These are phyloP conservation scores for Eumacrocentrus americanus DNA, from an alignment of 2,888 invertebrate genomes.

Conservation along the genomic window DNA sequence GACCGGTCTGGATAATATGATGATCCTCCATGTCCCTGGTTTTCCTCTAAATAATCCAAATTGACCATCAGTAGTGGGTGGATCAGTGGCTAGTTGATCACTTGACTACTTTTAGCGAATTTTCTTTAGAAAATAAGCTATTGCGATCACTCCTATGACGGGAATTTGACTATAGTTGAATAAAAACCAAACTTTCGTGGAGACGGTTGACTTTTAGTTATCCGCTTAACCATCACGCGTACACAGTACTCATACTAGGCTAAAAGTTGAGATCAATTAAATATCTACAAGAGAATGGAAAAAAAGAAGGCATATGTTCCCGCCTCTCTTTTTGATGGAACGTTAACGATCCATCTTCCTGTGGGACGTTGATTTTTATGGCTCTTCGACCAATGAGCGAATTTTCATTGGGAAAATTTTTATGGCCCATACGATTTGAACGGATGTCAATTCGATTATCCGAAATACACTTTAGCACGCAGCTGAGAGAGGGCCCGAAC, in stretches of 20 bases:
- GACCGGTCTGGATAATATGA: too few relatives aligned
- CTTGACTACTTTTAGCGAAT: too few relatives aligned
- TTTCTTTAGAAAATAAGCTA: too few relatives aligned
- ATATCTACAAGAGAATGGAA: conserved; percentile 4
- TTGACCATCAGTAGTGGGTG: too few relatives aligned
- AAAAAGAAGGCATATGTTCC: conserved; percentile 16
- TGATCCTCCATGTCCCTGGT: conserved; percentile 41
- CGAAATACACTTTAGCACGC: conserved; percentile 35
- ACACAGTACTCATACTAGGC: too few relatives aligned
- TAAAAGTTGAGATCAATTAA: neutral
- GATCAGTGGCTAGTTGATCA: too few relatives aligned
- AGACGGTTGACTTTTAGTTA: too few relatives aligned
- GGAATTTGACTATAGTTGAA: too few relatives aligned
- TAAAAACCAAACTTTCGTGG: too few relatives aligned
- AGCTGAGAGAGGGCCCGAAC: conserved; percentile 29
- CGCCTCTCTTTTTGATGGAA: conserved; percentile 25
- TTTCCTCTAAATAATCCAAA: too few relatives aligned
- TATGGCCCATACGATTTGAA: conserved; percentile 26
- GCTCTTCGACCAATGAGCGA: conserved; percentile 16
- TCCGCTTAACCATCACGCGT: too few relatives aligned
- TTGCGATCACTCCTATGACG: too few relatives aligned
- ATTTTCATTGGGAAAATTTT: conserved; percentile 21
- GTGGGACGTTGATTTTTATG: conserved; percentile 22
- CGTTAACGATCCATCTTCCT: conserved; percentile 31
- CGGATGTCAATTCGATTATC: conserved; percentile 39